Conservation (phyloP, 2,113 vertebrate genomes). For the Chionodraco myersi region DNA sequence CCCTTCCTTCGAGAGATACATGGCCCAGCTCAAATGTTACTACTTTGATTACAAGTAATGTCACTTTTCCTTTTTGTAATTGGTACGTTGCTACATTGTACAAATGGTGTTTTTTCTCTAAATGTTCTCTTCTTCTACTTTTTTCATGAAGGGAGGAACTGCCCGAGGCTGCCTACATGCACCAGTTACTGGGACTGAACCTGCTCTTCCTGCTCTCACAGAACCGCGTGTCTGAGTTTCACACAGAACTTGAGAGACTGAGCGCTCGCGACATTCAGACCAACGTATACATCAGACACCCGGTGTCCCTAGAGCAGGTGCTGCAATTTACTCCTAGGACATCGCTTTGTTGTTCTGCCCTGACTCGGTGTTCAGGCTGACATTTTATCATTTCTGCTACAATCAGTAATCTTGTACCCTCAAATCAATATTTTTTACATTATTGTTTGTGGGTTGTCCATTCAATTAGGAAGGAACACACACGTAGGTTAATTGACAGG, state of each 20-base stretch:
- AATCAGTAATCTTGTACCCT: neutral
- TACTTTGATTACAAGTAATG: conserved; percentile 97
- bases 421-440: neutral
- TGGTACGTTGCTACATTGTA: neutral
- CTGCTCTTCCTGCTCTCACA: conserved; percentile 96
- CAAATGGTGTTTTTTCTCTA: neutral
- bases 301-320: conserved; percentile 91
- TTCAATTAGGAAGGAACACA: neutral
- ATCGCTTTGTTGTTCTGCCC: neutral
- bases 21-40: conserved; percentile 97
- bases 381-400: neutral
- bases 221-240: conserved; percentile 96
- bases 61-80: neutral
- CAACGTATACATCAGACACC: conserved; percentile 96
- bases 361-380: no score
- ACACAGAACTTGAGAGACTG: conserved; percentile 94
- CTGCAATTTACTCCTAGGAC: neutral
- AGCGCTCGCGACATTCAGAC: conserved; percentile 93
- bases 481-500: neutral
- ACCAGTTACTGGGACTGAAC: conserved; percentile 94
- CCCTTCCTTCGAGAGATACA: conserved; percentile 94
- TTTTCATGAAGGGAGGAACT: conserved; percentile 87
- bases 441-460: neutral
- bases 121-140: neutral
- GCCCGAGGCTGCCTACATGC: conserved; percentile 91